phyloP scores from a whole-genome alignment of 2,113 vertebrate genomes.

The Neomonachus schauinslandi region DNA sequence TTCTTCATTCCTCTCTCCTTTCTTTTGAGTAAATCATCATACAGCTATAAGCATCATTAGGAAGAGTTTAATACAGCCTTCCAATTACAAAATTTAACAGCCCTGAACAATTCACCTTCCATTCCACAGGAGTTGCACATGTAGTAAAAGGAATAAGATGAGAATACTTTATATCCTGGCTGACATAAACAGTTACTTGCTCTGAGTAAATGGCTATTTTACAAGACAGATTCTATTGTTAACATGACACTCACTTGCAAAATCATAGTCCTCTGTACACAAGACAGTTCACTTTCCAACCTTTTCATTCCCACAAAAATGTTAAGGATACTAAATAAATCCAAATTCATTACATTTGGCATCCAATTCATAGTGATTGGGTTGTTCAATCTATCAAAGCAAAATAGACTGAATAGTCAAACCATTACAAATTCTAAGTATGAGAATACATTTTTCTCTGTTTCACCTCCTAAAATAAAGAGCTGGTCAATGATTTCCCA shows the following conservation, averaged over 20 bases:
- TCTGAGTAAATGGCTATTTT: constrained; percentile 73
- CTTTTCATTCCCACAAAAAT: constrained; percentile 55
- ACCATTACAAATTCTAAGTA: neutral
- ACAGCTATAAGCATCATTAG: constrained; percentile 75
- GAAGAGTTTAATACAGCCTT: constrained; percentile 76
- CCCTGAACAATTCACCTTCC: constrained; percentile 78
- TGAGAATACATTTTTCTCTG: neutral
- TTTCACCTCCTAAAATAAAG: neutral
- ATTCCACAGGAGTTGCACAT: constrained; percentile 71
- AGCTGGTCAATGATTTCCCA: neutral
- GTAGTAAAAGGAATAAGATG: constrained; percentile 74
- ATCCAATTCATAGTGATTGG: constrained; percentile 55
- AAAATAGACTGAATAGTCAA: constrained; percentile 48
- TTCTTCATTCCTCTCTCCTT: neutral
- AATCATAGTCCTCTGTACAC: constrained; percentile 53
- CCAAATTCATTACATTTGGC: constrained; percentile 57
- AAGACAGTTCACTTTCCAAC: constrained; percentile 22
- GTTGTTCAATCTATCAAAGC: constrained; percentile 26
- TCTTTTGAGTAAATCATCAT: constrained; percentile 63
- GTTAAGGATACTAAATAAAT: constrained; percentile 69
- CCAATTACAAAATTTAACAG: constrained; percentile 81
- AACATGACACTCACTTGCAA: constrained; percentile 72
- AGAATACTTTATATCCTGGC: constrained; percentile 74
- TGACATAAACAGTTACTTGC: constrained; percentile 76
- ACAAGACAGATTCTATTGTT: constrained; percentile 75